phyloP scores from a whole-genome alignment of 2,797 vertebrate genomes.

The Peromyscus aztecus region DNA sequence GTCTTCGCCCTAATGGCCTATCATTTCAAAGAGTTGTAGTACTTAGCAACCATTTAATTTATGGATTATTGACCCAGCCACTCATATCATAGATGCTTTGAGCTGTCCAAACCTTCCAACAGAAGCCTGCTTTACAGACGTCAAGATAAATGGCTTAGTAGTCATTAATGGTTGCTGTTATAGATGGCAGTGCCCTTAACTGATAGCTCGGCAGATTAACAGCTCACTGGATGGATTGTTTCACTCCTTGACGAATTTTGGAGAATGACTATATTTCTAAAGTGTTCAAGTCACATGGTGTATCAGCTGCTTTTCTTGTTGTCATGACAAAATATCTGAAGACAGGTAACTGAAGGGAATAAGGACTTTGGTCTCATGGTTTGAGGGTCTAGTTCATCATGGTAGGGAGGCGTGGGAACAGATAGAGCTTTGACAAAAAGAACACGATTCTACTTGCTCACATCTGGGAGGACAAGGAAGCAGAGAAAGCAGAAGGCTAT shows the following conservation, averaged over 20 bases:
- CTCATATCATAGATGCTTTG: conserved; percentile 67
- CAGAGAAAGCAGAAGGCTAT: not conserved
- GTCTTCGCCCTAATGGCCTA: conserved; percentile 70
- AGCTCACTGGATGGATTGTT: conserved; percentile 64
- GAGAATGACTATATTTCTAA: conserved; percentile 55
- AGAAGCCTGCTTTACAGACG: conserved; percentile 73
- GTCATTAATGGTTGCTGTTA: conserved; percentile 70
- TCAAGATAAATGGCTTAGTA: conserved; percentile 73
- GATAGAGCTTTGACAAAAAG: not conserved
- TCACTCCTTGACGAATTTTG: conserved; percentile 50
- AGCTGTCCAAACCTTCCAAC: conserved; percentile 71
- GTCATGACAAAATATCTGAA: not conserved
- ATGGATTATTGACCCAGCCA: conserved; percentile 77
- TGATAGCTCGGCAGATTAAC: conserved; percentile 75
- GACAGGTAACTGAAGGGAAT: not conserved
- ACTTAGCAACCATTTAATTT: conserved; percentile 76
- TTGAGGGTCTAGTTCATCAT: not conserved
- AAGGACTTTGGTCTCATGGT: not conserved
- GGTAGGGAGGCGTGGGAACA: no score
- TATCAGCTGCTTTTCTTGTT: not conserved
- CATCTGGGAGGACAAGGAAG: not conserved
- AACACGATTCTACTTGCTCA: not conserved
- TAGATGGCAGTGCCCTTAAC: conserved; percentile 70
- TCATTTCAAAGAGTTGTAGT: conserved; percentile 75
- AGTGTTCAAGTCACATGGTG: conserved; percentile 6